Percentiles rank a stretch among this genome's conserved stretches.
Conservation (phyloP, 2,113 vertebrate species). For the Desmodus rotundus region DNA sequence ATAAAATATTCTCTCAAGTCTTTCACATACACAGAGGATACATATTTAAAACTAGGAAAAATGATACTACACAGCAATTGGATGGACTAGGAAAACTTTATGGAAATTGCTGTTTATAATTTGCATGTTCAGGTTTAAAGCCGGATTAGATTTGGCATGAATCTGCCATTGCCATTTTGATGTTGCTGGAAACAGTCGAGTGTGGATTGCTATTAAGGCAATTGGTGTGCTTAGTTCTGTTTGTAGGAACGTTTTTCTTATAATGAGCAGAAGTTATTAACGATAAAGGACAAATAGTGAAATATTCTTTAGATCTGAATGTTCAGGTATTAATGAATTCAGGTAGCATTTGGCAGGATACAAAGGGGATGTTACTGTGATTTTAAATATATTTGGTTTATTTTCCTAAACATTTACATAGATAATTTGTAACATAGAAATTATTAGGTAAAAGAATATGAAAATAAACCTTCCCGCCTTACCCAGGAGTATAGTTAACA, state of each 20-base stretch:
- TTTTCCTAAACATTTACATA: slow-evolving; percentile 8
- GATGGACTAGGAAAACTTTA: background rate
- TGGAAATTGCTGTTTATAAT: background rate
- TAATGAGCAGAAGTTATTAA: background rate
- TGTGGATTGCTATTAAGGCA: background rate
- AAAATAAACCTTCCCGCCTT: background rate
- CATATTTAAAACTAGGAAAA: background rate
- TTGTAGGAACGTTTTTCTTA: background rate
- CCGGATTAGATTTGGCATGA: background rate
- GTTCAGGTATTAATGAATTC: background rate
- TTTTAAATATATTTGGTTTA: slow-evolving; percentile 9
- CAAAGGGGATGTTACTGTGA: background rate
- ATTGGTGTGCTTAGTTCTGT: background rate
- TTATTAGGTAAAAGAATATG: background rate
- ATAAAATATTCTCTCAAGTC: background rate
- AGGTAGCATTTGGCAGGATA: background rate
- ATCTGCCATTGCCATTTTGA: background rate
- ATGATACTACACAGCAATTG: background rate
- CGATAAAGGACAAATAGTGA: background rate
- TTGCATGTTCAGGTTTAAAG: background rate
- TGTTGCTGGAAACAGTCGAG: background rate
- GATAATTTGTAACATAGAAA: background rate
- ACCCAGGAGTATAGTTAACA: background rate
- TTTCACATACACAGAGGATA: background rate
- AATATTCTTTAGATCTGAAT: background rate